Evolutionary conservation across 2,113 vertebrate genomes (phyloP).

Genomic region (Elaphurus davidianus): DNA sequence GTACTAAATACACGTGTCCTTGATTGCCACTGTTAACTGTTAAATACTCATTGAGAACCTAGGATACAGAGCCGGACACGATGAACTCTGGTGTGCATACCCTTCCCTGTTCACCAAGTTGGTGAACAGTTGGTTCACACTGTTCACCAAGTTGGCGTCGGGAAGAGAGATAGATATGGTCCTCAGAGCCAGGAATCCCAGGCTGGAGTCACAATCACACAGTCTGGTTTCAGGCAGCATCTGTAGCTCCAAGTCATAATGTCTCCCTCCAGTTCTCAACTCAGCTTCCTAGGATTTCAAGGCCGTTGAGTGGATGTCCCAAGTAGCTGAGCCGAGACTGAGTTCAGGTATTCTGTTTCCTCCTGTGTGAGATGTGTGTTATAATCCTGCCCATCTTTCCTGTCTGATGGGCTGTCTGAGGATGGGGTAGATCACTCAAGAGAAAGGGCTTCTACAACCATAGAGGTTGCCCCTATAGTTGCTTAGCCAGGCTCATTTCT

Average conservation of each 20-base stretch:
- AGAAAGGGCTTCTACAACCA: neutral
- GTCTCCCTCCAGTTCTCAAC: accelerated
- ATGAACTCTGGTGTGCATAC: too few relatives aligned
- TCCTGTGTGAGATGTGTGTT: accelerated
- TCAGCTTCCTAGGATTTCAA: neutral
- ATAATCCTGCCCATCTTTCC: too few relatives aligned
- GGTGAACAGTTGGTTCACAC: too few relatives aligned
- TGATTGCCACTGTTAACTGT: neutral
- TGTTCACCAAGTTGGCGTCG: accelerated
- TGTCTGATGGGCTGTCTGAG: neutral
- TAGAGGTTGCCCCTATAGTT: neutral
- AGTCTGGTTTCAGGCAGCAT: neutral
- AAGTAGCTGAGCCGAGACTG: neutral
- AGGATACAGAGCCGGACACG: neutral
- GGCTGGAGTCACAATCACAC: neutral
- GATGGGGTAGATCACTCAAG: neutral
- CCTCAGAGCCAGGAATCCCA: neutral
- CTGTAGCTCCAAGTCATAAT: neutral
- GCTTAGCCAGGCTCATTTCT: neutral
- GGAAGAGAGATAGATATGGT: neutral
- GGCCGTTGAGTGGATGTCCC: neutral
- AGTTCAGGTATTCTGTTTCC: neutral
- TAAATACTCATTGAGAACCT: neutral
- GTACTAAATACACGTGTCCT: neutral
- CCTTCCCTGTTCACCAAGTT: accelerated